Conservation (phyloP, 2,113 vertebrate species). For the Oophaga pumilio region DNA sequence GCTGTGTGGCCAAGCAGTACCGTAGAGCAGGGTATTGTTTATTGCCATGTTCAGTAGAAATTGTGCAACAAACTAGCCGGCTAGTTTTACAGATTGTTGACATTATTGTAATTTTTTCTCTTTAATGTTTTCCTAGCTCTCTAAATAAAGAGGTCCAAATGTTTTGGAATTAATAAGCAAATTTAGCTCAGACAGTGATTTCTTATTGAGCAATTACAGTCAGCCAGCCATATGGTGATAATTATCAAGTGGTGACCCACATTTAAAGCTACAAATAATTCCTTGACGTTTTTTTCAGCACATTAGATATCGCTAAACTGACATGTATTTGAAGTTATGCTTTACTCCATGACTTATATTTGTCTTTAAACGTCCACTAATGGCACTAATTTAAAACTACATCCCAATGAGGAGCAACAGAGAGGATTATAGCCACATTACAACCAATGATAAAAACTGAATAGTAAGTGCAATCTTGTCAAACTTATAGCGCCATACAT, state of each 20-base stretch:
- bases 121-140: not conserved
- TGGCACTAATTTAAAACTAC: constrained; percentile 17
- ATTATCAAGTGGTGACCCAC: constrained; percentile 10
- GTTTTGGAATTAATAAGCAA: not conserved
- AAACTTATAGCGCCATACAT: constrained; percentile 16
- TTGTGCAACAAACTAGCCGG: too few species aligned
- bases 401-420: constrained; percentile 4
- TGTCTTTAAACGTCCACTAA: constrained; percentile 30
- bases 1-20: too few species aligned
- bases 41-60: too few species aligned
- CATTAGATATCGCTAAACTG: constrained; percentile 5
- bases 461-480: not conserved
- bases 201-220: not conserved
- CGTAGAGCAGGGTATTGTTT: too few species aligned
- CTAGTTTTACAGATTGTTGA: too few species aligned
- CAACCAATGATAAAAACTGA: not conserved
- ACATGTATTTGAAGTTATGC: constrained; percentile 10
- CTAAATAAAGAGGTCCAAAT: not conserved
- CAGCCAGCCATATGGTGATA: not conserved
- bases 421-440: not conserved
- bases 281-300: not conserved
- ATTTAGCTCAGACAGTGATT: not conserved
- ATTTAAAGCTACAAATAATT: constrained; percentile 17
- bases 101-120: not conserved
- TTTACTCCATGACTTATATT: constrained; percentile 14